Percentiles rank a stretch among this genome's conserved stretches.
Conservation (phyloP, 2,888 invertebrate species). For the Aelia acuminata region DNA sequence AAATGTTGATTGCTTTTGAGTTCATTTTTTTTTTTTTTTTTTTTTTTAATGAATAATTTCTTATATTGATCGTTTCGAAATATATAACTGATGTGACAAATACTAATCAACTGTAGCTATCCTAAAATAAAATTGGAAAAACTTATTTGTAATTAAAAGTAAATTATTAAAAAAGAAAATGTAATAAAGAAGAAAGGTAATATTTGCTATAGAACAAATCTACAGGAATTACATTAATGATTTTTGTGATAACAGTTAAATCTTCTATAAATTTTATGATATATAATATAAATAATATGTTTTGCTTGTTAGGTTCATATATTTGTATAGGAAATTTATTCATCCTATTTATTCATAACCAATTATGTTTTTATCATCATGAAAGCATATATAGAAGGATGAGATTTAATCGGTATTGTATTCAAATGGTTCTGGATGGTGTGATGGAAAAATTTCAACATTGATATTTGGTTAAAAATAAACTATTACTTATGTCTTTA, state of each 20-base stretch:
- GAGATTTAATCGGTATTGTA: background rate
- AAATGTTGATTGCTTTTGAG: background rate
- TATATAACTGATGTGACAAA: background rate
- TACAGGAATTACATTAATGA: background rate
- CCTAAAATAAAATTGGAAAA: background rate
- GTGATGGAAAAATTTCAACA: background rate
- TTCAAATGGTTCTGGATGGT: background rate
- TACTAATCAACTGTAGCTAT: background rate
- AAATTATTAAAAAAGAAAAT: background rate
- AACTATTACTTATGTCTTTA: background rate
- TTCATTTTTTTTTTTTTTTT: background rate
- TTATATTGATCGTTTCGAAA: background rate
- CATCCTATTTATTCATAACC: constrained; percentile 5
- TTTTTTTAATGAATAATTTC: background rate
- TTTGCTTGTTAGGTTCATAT: constrained; percentile 3
- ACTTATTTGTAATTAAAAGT: background rate
- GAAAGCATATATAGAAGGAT: background rate
- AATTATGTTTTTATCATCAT: background rate
- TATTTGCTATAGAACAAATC: background rate
- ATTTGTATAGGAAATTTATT: constrained; percentile 8
- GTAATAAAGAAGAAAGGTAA: background rate
- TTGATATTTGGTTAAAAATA: background rate
- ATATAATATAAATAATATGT: constrained; percentile 9
- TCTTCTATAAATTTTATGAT: background rate
- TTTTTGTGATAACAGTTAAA: background rate